Base-by-base conservation (phyloP, 2,113 vertebrate genomes). In the Podilymbus podiceps region DNA sequence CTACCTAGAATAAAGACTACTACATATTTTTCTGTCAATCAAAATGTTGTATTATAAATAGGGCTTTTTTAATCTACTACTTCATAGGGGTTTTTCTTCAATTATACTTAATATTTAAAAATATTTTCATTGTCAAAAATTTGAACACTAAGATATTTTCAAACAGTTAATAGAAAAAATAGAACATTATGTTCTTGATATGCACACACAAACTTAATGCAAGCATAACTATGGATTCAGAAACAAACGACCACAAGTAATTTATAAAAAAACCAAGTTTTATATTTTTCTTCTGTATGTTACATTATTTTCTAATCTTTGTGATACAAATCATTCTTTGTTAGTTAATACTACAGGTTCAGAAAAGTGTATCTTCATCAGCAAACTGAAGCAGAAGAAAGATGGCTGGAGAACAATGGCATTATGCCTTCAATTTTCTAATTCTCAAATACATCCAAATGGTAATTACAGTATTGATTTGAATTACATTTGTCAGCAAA, bases 401-500 rank as follows among this genome's bases (percentile, higher is more conserved):
- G 38, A 52, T 7, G 15, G 62, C n/a, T 82, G 49, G 60, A 31
- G 7, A 44, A 64, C 55, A 22, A 31, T 16, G 52, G 55, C 44
- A 62, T 7, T 62, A 17, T 30, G 30, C 11, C 30, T 91, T 82
- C 56, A 58, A 79, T 33, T 60, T 74, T 49, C n/a, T 66, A 56
- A 72, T 47, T 71, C 66, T 85, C 75, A 77, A 91, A 91, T 63
- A 84, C 13, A 56, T 71, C 40, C 44, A 91, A 80, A 42, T 24
- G 68, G 58, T 66, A 93, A 93, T 50, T 90, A 78, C 60, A 83
- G 67, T 62, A 95, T n/a, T 5, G 19, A 92, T 79, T 31, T 88
- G 20, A 50, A 79, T 67, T 95, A 78, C n/a, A 81, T 93, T 95
- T 94, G 69, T 77, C 47, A 88, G 50, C n/a, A 74, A 79, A 82